phyloP scores from a whole-genome alignment of 2,797 vertebrate species.

The Hephaestus fuliginosus region DNA sequence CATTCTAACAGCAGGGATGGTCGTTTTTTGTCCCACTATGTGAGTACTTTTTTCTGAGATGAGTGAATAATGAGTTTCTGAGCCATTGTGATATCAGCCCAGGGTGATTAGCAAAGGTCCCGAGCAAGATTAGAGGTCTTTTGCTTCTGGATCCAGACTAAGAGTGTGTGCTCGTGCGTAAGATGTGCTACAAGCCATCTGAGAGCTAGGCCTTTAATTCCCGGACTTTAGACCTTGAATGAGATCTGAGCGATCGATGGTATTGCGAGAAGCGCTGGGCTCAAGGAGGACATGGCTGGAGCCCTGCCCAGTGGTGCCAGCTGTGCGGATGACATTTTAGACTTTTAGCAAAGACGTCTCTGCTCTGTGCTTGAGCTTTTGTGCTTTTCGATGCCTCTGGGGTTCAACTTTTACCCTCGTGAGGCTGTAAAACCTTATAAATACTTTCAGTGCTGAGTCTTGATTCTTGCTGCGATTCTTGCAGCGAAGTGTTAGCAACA shows the following conservation, averaged over 20 bases:
- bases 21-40: background rate
- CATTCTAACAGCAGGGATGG: background rate
- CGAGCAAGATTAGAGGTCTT: background rate
- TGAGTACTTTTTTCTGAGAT: background rate
- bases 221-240: background rate
- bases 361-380: background rate
- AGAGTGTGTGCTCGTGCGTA: too few relatives aligned
- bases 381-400: background rate
- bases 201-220: background rate
- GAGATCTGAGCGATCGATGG: slow-evolving; percentile 10
- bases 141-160: too few relatives aligned
- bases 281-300: slow-evolving; percentile 12
- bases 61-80: slow-evolving; percentile 4
- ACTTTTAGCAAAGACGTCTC: background rate
- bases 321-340: background rate
- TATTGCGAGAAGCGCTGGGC: slow-evolving; percentile 5
- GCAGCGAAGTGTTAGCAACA: slow-evolving; percentile 10
- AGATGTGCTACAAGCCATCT: background rate
- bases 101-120: background rate
- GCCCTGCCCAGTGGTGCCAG: background rate
- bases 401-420: background rate
- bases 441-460: background rate
- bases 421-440: slow-evolving; percentile 1
- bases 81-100: background rate
- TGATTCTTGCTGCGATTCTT: background rate